Evolutionary conservation across 2,888 invertebrate species (phyloP), one percentile per base, ranked within the genome.

Genomic region (Andrena fulva): DNA sequence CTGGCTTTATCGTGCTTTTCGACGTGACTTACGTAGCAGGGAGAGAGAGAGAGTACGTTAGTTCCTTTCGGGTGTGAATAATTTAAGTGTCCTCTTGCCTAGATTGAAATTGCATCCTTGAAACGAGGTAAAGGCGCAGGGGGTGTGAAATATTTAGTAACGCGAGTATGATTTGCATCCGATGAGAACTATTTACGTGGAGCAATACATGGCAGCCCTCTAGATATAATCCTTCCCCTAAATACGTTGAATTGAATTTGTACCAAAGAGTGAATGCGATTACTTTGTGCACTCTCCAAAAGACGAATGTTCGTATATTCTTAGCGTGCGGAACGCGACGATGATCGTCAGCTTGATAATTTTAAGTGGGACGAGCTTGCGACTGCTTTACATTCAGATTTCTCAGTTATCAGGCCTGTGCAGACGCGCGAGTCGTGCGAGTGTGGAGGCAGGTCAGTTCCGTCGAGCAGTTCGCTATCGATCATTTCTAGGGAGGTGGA

Each of bases 381-480:
- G 31, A 67, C 52, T 24, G 31, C 8, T 67, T 52, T n/a, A 16
- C 29, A 1, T 35, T 24, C 3, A 60, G 42, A 35, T 12, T 27
- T 24, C 42, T 7, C 42, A 24, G 24, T 52, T 63, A 24, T 48
- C 33, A 67, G 56, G 50, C 70, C 64, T 70, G 75, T 74, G 74
- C 60, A 31, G 52, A 64, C 48, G 72, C 48, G 83, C 71, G 69
- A 77, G 74, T 85, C 82, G 80, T 35, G 62, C 75, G 84, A 76
- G 62, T 66, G 52, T 87, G 79, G 84, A 85, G 89, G 87, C 87
- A 89, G 89, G 89, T 89, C 89, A 89, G 87, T 85, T 80, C 67
- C 80, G 63, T 54, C 80, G 77, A 80, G 77, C 79, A 31, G 60
- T 75, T 56, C 74, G 67, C 63, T 87, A 88, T 88, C 87, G 88